Conservation (phyloP, 64 coral and sea anemone species). For the Catalaphyllia jardinei region DNA sequence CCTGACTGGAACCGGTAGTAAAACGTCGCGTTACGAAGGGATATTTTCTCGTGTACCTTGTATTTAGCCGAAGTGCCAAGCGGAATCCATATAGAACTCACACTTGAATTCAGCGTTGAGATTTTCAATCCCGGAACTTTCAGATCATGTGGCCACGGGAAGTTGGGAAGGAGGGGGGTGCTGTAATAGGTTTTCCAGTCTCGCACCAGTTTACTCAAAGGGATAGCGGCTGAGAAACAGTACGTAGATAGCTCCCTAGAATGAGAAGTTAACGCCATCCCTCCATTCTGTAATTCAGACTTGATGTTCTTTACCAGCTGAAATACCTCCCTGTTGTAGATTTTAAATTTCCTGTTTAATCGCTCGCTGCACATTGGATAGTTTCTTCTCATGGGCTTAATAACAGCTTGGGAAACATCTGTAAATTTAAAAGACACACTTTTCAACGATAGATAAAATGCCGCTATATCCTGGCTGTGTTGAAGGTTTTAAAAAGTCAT, state of each 20-base stretch:
- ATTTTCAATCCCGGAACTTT: conserved; percentile 60
- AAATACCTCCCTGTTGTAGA: conserved; percentile 40
- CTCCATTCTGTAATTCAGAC: conserved; percentile 55
- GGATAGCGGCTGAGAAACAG: conserved; percentile 46
- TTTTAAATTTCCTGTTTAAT: neutral
- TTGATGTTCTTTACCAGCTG: conserved; percentile 43
- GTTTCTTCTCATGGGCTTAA: conserved; percentile 29
- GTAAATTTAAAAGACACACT: neutral
- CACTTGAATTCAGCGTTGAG: neutral
- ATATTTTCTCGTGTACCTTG: conserved; percentile 67
- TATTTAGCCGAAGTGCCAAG: conserved; percentile 66
- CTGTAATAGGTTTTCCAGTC: conserved; percentile 62
- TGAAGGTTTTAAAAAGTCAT: no score
- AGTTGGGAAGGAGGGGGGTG: conserved; percentile 43
- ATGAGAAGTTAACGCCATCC: conserved; percentile 18
- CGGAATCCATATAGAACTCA: conserved; percentile 61
- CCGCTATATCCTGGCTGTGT: no score
- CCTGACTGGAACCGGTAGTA: conserved; percentile 59
- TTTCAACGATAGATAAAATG: no score
- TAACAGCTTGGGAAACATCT: conserved; percentile 20
- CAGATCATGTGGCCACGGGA: conserved; percentile 18
- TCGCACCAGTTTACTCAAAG: conserved; percentile 20
- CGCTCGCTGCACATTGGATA: conserved; percentile 21
- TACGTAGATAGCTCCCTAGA: conserved; percentile 6
- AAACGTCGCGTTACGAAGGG: conserved; percentile 74